A percentile compares a stretch with the other conserved stretches of the same genome.
Conservation (phyloP, 2,888 invertebrate species). For the Seira musarum region DNA sequence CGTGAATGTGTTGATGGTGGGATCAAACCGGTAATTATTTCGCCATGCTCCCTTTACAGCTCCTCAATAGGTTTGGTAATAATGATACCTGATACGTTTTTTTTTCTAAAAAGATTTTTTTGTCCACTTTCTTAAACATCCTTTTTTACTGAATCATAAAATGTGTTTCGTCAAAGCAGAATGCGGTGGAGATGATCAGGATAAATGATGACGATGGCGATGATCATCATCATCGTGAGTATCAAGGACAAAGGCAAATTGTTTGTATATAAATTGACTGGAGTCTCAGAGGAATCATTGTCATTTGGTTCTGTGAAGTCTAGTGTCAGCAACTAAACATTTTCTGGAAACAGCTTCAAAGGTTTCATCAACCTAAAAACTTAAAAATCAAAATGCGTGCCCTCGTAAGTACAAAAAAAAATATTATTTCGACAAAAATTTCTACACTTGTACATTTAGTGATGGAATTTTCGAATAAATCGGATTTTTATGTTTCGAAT, state of each 20-base stretch:
- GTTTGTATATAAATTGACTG: slow-evolving; percentile 42
- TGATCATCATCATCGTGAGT: neutral
- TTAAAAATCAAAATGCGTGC: slow-evolving; percentile 54
- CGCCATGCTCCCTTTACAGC: too few species aligned
- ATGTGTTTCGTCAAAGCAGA: slow-evolving; percentile 15
- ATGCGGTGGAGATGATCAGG: neutral
- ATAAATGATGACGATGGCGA: neutral
- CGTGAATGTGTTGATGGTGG: slow-evolving; percentile 10
- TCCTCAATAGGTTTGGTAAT: slow-evolving; percentile 15
- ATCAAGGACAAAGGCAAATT: slow-evolving; percentile 37
- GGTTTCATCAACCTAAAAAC: slow-evolving; percentile 40
- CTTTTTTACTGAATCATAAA: neutral
- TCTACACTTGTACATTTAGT: too few species aligned
- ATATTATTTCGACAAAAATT: slow-evolving; percentile 1
- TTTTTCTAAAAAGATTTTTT: too few species aligned
- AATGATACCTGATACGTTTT: slow-evolving; percentile 36
- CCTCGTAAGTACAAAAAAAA: slow-evolving; percentile 36
- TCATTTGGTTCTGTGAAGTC: slow-evolving; percentile 51
- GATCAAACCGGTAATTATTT: slow-evolving; percentile 47
- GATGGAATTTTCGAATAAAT: neutral
- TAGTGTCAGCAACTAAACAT: too few species aligned
- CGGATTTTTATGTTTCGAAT: slow-evolving; percentile 20
- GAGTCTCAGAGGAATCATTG: slow-evolving; percentile 15
- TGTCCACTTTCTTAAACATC: too few species aligned
- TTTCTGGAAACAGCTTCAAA: slow-evolving; percentile 42